phyloP scores from a whole-genome alignment of 2,113 vertebrate species.

The Morone saxatilis region DNA sequence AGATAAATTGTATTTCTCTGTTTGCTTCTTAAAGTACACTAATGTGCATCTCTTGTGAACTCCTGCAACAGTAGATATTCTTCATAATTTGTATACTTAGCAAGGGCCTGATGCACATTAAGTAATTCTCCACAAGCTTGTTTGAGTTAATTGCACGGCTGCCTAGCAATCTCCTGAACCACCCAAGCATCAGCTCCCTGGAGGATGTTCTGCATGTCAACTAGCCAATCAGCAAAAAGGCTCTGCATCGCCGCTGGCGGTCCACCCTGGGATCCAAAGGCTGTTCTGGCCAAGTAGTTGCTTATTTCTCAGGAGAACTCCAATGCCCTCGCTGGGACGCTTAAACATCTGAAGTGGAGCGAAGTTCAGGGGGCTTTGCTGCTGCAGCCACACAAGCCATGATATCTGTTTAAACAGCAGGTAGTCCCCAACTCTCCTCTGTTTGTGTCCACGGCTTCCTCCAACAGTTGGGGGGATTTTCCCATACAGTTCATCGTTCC shows the following conservation, averaged over 20 bases:
- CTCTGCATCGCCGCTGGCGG: constrained; percentile 70
- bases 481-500: constrained; percentile 71
- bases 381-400: constrained; percentile 60
- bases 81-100: constrained; percentile 45
- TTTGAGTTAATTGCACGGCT: constrained; percentile 74
- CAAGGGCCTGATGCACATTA: constrained; percentile 64
- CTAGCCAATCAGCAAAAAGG: constrained; percentile 68
- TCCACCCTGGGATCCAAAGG: constrained; percentile 76
- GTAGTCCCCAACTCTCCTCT: constrained; percentile 73
- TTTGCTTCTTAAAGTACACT: background rate
- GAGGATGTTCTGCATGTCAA: constrained; percentile 63
- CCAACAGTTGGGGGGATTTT: constrained; percentile 67
- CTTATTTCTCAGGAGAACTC: constrained; percentile 77
- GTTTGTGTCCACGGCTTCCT: constrained; percentile 77
- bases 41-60: constrained; percentile 19
- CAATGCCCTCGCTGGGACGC: constrained; percentile 68
- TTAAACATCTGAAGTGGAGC: constrained; percentile 78
- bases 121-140: constrained; percentile 69
- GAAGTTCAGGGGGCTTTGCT: constrained; percentile 68
- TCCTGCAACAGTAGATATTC: constrained; percentile 30
- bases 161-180: constrained; percentile 75
- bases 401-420: constrained; percentile 83
- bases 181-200: constrained; percentile 75
- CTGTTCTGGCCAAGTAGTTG: constrained; percentile 82
- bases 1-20: background rate